Evolutionary conservation across 2,113 vertebrate genomes (phyloP).

Genomic region (Sclerurus mexicanus): DNA sequence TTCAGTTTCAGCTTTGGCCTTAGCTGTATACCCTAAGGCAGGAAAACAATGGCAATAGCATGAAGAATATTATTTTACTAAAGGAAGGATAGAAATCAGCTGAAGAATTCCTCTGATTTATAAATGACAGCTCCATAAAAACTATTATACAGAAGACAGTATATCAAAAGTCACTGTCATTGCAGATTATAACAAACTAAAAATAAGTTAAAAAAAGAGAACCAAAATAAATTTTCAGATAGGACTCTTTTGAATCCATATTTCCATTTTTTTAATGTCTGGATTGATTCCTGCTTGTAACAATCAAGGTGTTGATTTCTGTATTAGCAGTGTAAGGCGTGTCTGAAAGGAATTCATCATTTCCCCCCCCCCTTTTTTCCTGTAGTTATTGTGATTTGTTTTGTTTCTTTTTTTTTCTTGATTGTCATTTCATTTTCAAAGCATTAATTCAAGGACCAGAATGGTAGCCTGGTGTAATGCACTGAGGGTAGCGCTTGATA

Average conservation of each 20-base stretch:
- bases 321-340: rapidly evolving
- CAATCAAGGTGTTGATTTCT: not conserved
- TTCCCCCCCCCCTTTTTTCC: not conserved
- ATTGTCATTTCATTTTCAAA: not conserved
- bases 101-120: not conserved
- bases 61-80: not conserved
- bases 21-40: not conserved
- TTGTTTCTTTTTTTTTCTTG: not conserved
- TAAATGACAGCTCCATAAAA: not conserved
- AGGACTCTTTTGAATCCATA: not conserved
- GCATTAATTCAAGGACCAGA: not conserved
- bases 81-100: not conserved
- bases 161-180: not conserved
- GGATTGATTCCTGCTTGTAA: not conserved
- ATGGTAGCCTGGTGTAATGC: not conserved
- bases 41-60: not conserved
- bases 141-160: not conserved
- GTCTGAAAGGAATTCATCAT: not conserved
- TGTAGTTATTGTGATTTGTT: not conserved
- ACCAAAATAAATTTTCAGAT: not conserved
- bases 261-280: not conserved
- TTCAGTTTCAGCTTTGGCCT: not conserved
- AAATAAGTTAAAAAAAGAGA: no score
- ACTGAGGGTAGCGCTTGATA: not conserved
- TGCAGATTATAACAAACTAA: not conserved